A percentile compares a stretch with the other conserved stretches of the same genome.
These are phyloP conservation scores for Xestoiulus laeticollis DNA, from an alignment of 2,888 invertebrate species.

Conservation along the genomic window DNA sequence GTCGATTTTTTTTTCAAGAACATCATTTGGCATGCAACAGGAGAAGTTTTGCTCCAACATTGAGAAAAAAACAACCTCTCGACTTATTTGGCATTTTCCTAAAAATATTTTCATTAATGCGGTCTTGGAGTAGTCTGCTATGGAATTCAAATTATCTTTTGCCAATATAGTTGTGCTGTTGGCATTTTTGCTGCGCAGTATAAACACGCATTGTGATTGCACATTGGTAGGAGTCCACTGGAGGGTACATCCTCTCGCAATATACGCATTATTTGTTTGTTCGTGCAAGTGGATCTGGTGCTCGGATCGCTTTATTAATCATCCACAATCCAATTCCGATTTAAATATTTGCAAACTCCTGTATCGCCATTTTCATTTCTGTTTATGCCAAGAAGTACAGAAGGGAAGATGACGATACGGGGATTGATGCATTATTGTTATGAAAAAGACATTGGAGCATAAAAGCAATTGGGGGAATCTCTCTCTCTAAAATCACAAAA, in stretches of 20 bases:
- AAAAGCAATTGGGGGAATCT: not conserved
- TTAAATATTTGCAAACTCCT: not conserved
- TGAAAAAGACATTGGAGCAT: constrained; percentile 7
- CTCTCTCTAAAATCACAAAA: not conserved
- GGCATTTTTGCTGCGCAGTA: not conserved
- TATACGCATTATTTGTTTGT: constrained; percentile 37
- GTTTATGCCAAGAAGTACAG: not conserved
- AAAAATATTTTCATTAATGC: constrained; percentile 21
- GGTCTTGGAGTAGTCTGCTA: not conserved
- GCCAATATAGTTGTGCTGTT: constrained; percentile 34
- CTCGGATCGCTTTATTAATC: constrained; percentile 28
- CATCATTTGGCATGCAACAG: not conserved
- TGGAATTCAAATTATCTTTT: constrained; percentile 29
- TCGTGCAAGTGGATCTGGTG: constrained; percentile 22
- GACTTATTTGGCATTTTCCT: constrained; percentile 21
- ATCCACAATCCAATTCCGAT: constrained; percentile 31
- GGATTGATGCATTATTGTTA: not conserved
- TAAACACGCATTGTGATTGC: constrained; percentile 37
- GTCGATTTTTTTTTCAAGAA: not conserved
- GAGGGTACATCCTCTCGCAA: not conserved
- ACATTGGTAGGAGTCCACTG: not conserved
- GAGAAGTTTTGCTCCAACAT: not conserved
- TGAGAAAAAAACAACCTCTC: not conserved
- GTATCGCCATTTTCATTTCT: not conserved
- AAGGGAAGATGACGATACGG: not conserved